Evolutionary conservation across 2,797 vertebrate species (phyloP), one percentile per base, ranked within the genome.

Genomic region (Erpetoichthys calabaricus): DNA sequence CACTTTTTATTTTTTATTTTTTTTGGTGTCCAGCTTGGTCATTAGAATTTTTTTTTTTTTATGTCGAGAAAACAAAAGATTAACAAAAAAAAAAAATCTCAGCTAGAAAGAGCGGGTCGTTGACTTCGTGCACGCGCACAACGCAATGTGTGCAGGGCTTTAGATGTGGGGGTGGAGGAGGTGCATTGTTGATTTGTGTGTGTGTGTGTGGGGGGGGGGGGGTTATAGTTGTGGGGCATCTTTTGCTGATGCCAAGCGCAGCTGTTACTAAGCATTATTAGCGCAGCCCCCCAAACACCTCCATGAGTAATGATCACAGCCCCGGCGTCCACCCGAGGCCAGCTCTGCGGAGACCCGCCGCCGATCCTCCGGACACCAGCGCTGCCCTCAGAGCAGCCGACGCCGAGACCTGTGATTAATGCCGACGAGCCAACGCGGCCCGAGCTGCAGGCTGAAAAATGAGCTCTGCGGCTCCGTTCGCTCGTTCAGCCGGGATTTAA

Each of bases 371-470:
- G 51, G 7, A 50, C 44, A 41, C 25, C 45, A 44, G 42, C 57
- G 46, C 56, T 55, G 57, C 55, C 60, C 57, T 56, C 42, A 42
- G 25, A 44, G 43, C 56, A 57, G 62, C 51, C 44, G 49, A 45
- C 45, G 43, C 56, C 45, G 25, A 25, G 54, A 53, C 25, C 53
- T 54, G 43, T 67, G 61, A 64, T 58, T 64, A 57, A 60, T 64
- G 63, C 51, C 59, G 60, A 62, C 54, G 57, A 45, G 45, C 50
- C 55, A 63, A 62, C 55, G 55, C 60, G 25, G 60, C 54, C 46
- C 42, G 7, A 8, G 46, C 58, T 60, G 56, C 56, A 59, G 45
- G 47, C n/a, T 67, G 61, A 62, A 56, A 63, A 60, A 64, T 67
- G 50, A 60, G 56, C 56, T 8, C 25, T 44, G 25, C 25, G 25